Percentiles rank a stretch among this genome's conserved stretches.
phyloP scores from a whole-genome alignment of 2,113 vertebrate genomes.

The Phasianus colchicus region DNA sequence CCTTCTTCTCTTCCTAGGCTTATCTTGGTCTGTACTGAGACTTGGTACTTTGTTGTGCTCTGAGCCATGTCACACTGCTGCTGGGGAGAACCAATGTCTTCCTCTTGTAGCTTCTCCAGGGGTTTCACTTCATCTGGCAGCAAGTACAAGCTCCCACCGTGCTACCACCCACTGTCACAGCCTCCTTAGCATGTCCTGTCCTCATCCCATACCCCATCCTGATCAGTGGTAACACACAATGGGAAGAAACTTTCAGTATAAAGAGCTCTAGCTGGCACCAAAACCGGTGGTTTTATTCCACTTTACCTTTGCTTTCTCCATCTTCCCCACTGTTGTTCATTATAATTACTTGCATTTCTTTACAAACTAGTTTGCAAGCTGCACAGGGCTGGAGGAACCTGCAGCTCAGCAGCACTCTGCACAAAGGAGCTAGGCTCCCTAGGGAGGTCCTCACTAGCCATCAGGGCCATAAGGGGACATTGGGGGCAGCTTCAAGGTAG shows the following conservation, averaged over 20 bases:
- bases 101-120: background rate
- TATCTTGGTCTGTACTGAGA: background rate
- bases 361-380: background rate
- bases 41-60: background rate
- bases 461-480: background rate
- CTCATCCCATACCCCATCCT: background rate
- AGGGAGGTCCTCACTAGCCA: background rate
- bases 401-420: background rate
- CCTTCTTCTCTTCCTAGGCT: background rate
- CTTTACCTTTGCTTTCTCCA: background rate
- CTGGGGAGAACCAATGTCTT: background rate
- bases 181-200: background rate
- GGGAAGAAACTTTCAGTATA: background rate
- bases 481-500: background rate
- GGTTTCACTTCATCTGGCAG: background rate
- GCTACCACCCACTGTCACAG: background rate
- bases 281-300: background rate
- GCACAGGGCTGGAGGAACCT: background rate
- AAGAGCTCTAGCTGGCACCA: background rate
- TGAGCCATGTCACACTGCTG: background rate
- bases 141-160: background rate
- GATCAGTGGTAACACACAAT: background rate
- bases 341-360: background rate
- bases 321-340: fast-evolving
- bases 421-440: background rate